Conservation (phyloP, 1,140 invertebrate genomes). For the Zaprionus capensis region DNA sequence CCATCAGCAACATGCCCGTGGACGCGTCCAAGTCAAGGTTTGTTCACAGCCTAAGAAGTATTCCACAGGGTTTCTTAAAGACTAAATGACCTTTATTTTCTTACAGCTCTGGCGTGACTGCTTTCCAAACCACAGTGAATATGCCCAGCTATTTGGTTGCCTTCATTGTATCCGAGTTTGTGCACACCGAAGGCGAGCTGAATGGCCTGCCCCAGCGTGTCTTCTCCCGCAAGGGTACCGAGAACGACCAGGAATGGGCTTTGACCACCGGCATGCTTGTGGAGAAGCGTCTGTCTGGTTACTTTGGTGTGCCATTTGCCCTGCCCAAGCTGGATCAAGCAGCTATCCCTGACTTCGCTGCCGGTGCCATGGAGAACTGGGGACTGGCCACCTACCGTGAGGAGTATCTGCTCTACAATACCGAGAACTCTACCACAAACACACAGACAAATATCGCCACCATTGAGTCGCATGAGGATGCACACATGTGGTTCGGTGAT, state of each 20-base stretch:
- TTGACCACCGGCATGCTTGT: conserved; percentile 73
- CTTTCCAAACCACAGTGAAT: conserved; percentile 53
- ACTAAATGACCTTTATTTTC: neutral
- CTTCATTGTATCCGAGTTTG: conserved; percentile 85
- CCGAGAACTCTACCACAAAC: conserved; percentile 66
- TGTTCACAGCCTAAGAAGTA: neutral
- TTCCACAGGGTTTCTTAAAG: neutral
- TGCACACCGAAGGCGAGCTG: conserved; percentile 54
- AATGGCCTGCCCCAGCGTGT: conserved; percentile 82
- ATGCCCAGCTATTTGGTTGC: conserved; percentile 80
- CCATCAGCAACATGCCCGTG: conserved; percentile 91
- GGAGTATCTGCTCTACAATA: conserved; percentile 72
- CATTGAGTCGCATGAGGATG: conserved; percentile 87
- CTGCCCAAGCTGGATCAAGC: conserved; percentile 80
- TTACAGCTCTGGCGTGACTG: conserved; percentile 60
- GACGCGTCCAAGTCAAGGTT: conserved; percentile 47
- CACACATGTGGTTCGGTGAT: conserved; percentile 89
- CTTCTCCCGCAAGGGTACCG: conserved; percentile 73
- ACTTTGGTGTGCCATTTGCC: conserved; percentile 64
- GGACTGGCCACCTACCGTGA: conserved; percentile 81
- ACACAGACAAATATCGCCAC: conserved; percentile 85
- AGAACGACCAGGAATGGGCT: conserved; percentile 74
- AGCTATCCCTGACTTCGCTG: conserved; percentile 77
- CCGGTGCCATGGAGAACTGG: conserved; percentile 84
- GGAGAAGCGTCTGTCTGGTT: conserved; percentile 66